Conservation (phyloP, 2,888 invertebrate species). For the Epicampocera succincta region DNA sequence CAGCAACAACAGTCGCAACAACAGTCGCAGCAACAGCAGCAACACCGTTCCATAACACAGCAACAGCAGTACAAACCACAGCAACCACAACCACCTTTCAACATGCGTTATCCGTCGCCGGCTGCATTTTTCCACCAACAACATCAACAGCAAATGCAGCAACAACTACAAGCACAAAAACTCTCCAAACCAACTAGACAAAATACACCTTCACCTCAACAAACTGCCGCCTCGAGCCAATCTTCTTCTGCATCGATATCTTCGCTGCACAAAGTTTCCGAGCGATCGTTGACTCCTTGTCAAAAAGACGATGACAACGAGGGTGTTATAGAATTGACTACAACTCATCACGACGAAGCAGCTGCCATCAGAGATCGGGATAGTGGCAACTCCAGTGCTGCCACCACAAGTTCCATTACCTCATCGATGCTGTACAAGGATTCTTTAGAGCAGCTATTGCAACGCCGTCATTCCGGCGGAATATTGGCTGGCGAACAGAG, state of each 20-base stretch:
- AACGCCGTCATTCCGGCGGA: slow-evolving; percentile 73
- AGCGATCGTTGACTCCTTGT: slow-evolving; percentile 69
- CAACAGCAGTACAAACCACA: slow-evolving; percentile 71
- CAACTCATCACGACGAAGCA: slow-evolving; percentile 66
- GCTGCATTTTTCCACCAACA: slow-evolving; percentile 72
- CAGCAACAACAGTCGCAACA: slow-evolving; percentile 52
- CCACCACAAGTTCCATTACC: slow-evolving; percentile 72
- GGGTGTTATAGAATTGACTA: slow-evolving; percentile 66
- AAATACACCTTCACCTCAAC: slow-evolving; percentile 77
- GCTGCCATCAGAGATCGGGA: slow-evolving; percentile 67
- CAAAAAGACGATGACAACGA: slow-evolving; percentile 58
- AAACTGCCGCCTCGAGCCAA: slow-evolving; percentile 75
- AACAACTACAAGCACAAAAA: slow-evolving; percentile 69
- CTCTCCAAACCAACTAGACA: slow-evolving; percentile 72
- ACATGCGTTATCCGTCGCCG: slow-evolving; percentile 72
- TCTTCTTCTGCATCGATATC: slow-evolving; percentile 33
- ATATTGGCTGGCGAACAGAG: slow-evolving; percentile 75
- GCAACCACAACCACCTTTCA: slow-evolving; percentile 70
- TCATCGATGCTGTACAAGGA: slow-evolving; percentile 73
- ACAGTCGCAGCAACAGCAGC: slow-evolving; percentile 69
- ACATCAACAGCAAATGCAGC: slow-evolving; percentile 69
- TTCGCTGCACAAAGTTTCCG: slow-evolving; percentile 67
- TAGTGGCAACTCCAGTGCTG: slow-evolving; percentile 71
- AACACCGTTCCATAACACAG: slow-evolving; percentile 67
- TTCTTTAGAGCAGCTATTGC: slow-evolving; percentile 76